Percentiles rank a stretch among this genome's conserved stretches.
Conservation (phyloP, 2,888 invertebrate genomes). For the Eristalinus aeneus region DNA sequence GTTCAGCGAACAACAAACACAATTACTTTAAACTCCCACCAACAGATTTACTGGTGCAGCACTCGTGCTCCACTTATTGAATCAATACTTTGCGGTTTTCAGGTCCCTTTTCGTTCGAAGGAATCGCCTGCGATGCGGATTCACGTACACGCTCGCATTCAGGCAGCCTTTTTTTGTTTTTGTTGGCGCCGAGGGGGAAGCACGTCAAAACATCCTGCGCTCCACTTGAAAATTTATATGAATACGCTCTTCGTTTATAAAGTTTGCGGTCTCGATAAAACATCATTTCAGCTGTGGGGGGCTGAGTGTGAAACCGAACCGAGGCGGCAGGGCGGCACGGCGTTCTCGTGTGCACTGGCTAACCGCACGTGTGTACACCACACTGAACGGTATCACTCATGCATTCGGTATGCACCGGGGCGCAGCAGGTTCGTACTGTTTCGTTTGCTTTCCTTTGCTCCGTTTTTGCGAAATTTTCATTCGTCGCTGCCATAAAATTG, state of each 20-base stretch:
- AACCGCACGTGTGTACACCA: conserved; percentile 19
- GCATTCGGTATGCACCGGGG: conserved; percentile 9
- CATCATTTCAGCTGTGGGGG: conserved; percentile 41
- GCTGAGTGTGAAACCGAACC: neutral
- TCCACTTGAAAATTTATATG: conserved; percentile 47
- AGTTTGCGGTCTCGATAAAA: conserved; percentile 64
- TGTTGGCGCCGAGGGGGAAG: neutral
- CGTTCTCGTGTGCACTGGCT: neutral
- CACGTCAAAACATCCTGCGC: conserved; percentile 33
- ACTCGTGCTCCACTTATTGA: conserved; percentile 46
- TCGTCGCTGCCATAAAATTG: conserved; percentile 51
- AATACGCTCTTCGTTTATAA: conserved; percentile 56
- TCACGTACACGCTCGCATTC: conserved; percentile 8
- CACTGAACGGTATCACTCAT: conserved; percentile 35
- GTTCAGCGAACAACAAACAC: conserved; percentile 9
- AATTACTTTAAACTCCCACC: conserved; percentile 45
- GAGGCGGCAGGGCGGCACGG: neutral
- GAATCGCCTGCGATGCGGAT: conserved; percentile 20
- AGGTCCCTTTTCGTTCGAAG: neutral
- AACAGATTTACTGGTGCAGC: conserved; percentile 31
- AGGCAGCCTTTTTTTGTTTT: conserved; percentile 3
- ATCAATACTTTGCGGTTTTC: conserved; percentile 42
- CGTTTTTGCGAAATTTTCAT: conserved; percentile 8
- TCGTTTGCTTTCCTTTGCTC: neutral
- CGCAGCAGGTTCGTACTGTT: conserved; percentile 1